phyloP scores from a whole-genome alignment of 2,888 invertebrate genomes.

The Operophtera brumata region DNA sequence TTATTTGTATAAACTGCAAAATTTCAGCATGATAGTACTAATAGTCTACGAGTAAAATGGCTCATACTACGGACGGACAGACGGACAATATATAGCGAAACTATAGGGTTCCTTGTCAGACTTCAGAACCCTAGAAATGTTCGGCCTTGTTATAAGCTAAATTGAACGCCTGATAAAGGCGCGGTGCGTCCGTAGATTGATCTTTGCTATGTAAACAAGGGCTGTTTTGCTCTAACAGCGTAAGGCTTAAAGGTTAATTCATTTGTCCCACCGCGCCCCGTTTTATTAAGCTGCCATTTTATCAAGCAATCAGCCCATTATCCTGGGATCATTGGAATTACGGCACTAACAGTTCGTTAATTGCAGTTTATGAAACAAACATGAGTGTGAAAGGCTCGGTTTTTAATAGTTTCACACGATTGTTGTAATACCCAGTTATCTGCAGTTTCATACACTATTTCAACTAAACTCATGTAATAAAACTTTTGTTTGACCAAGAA shows the following conservation, averaged over 20 bases:
- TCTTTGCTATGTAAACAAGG: slow-evolving; percentile 25
- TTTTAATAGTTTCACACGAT: no score
- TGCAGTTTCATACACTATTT: no score
- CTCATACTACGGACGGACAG: not conserved
- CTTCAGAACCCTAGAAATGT: not conserved
- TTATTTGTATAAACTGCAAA: not conserved
- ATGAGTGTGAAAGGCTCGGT: no score
- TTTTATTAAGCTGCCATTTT: slow-evolving; percentile 13
- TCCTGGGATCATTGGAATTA: slow-evolving; percentile 9
- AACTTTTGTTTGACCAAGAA: no score
- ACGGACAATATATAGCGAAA: not conserved
- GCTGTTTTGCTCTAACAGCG: slow-evolving; percentile 23
- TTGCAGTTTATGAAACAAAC: no score
- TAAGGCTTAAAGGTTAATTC: slow-evolving; percentile 4
- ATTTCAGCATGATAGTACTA: not conserved
- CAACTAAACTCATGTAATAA: no score
- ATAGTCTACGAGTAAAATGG: not conserved
- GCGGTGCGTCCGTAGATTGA: slow-evolving; percentile 2
- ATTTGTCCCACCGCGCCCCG: slow-evolving; percentile 1
- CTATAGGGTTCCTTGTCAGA: not conserved
- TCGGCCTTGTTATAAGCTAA: not conserved
- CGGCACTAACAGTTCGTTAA: not conserved
- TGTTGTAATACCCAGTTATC: no score
- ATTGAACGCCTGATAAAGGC: not conserved
- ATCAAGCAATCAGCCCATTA: slow-evolving; percentile 22